Evolutionary conservation across 2,113 vertebrate species (phyloP).

Genomic region (Leuciscus idus): DNA sequence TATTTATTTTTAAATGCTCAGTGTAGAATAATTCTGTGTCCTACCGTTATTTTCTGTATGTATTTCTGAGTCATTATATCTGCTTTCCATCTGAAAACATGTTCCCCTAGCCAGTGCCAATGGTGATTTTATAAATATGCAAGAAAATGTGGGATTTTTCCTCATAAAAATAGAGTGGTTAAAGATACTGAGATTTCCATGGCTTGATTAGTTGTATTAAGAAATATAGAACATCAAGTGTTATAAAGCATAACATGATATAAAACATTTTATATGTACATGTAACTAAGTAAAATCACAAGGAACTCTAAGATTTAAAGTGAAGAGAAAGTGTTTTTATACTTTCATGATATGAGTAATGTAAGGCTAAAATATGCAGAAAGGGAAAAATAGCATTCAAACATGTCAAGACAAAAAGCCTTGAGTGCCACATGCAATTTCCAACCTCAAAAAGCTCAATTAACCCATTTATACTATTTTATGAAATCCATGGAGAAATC

Average conservation of each 20-base stretch:
- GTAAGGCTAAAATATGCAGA: constrained; percentile 76
- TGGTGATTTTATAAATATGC: constrained; percentile 89
- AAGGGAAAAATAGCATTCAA: constrained; percentile 77
- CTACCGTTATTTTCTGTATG: too few relatives aligned
- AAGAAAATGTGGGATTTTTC: background rate
- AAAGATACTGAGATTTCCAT: background rate
- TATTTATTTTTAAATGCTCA: background rate
- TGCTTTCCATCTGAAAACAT: constrained; percentile 41
- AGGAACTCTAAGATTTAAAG: constrained; percentile 58
- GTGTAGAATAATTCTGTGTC: background rate
- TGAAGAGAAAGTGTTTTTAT: constrained; percentile 62
- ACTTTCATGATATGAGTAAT: constrained; percentile 69
- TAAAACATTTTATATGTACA: background rate
- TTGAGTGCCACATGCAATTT: constrained; percentile 79
- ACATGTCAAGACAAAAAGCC: constrained; percentile 77
- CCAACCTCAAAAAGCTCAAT: constrained; percentile 77
- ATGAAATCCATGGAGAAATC: constrained; percentile 75
- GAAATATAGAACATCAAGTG: background rate
- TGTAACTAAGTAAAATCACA: constrained; percentile 24
- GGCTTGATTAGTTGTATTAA: background rate
- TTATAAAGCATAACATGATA: too few relatives aligned
- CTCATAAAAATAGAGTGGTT: background rate
- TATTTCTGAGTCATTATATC: background rate
- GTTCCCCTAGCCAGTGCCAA: constrained; percentile 82
- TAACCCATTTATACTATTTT: constrained; percentile 75